Base-by-base conservation (phyloP, 2,797 vertebrate genomes). In the Phrynocephalus forsythii region DNA sequence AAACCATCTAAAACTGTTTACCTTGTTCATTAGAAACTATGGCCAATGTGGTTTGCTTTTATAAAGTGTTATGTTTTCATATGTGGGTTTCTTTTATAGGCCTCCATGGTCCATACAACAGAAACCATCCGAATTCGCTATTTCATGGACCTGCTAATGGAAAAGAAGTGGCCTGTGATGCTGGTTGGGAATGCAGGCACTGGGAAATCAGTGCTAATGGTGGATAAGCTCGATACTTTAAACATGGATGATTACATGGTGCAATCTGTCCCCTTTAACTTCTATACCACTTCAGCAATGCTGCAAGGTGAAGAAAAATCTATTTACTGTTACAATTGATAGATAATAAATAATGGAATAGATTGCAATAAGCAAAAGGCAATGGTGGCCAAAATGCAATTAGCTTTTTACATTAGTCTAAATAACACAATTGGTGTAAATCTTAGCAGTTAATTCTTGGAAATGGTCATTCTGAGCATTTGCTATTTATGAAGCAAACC, bases 211-310 rank as follows among this genome's bases (percentile, higher is more conserved):
- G 95, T 97, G 81, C 91, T 97, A 82, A 96, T 97, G 97, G 87
- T 94, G 60, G 93, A 97, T 93, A 97, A 97, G 84, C 93, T 97
- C 44, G 90, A 94, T 0, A 90, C 85, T 0, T 94, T 97, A 0
- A 38, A 11, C 87, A 80, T 89, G 0, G 97, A 97, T 0, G 91
- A 96, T 1, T 97, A 95, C 82, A 10, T 97, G 0, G 94, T 97
- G 78, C 97, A 97, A 92, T 94, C 95, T 0, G 96, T 97, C 84
- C 97, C 97, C 22, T 97, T 97, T 86, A 97, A 97, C 92, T 97
- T 97, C 95, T 97, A 97, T 91, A 97, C 97, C 1, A 97, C 97
- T 78, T 97, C 97, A 0, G 97, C 97, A 92, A 97, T 97, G 97
- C 94, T 97, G 87, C 97, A 97, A 89, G 95, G 97, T 97, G 93